Evolutionary conservation across 2,797 vertebrate genomes (phyloP), one percentile per base, ranked within the genome.

Genomic region (Hozukius guyotensis): DNA sequence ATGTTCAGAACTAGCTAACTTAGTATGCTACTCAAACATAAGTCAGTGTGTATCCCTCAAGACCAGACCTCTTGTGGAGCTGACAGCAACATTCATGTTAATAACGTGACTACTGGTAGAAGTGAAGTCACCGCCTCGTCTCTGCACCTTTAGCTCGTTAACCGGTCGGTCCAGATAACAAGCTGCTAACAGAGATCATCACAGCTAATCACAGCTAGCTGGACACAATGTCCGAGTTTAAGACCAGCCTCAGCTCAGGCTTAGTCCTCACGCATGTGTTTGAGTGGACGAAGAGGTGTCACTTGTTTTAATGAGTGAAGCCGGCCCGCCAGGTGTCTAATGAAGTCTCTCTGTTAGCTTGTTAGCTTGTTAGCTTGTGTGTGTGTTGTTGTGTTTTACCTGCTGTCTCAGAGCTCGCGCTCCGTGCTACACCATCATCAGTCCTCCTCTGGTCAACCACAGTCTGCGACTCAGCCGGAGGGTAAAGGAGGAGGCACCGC

Each of bases 371-470:
- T 42, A 42, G 38, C 38, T 42, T 12, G 67, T 82, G 63, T 46
- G 55, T 88, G 77, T 70, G 38, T 75, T 70, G 24, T 62, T 49
- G 78, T 70, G 14, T 71, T 71, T 53, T 78, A 95, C 94, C 94
- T 94, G 89, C 87, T 88, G 91, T 90, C 84, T 92, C 77, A 66
- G 86, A 90, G 91, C 87, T 92, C 88, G 85, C 89, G 73, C 88
- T 91, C 84, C 88, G 55, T 85, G 87, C 88, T 94, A 94, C 87
- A 94, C 84, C 94, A 94, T 95, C 84, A 70, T 90, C 89, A 61
- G 78, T 74, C 71, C 83, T 81, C 75, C 72, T 88, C 57, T 56
- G 82, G 14, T 65, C 75, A 60, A 63, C 60, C 75, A 72, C 32
- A 7, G 76, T 55, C 75, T 61, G 75, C 31, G 67, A 74, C 65